Conservation (phyloP, 1,140 invertebrate species). For the Drosophila fuyamai region DNA sequence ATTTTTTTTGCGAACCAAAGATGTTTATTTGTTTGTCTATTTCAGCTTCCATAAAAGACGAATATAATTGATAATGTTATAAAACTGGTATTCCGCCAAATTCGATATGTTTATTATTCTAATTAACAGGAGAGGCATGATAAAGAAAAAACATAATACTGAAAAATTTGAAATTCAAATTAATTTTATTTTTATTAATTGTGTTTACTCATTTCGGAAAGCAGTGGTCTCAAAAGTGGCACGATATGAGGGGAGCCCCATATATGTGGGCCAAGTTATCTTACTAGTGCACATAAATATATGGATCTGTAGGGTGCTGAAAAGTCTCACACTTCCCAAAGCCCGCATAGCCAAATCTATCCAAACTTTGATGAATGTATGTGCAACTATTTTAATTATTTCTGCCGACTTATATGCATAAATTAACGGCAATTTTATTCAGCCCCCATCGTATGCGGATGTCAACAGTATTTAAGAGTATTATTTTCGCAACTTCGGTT, state of each 20-base stretch:
- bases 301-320: constrained; percentile 1
- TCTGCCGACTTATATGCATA: constrained; percentile 28
- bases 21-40: constrained; percentile 19
- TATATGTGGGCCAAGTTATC: constrained; percentile 1
- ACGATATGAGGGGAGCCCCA: constrained; percentile 14
- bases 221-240: not conserved
- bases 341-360: not conserved
- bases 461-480: too few relatives aligned
- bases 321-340: constrained; percentile 1
- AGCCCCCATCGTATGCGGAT: not conserved
- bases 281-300: constrained; percentile 2
- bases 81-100: constrained; percentile 22
- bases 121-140: constrained; percentile 20
- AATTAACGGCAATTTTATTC: constrained; percentile 34
- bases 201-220: not conserved
- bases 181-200: not conserved
- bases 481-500: too few relatives aligned
- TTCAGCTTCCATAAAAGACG: constrained; percentile 14
- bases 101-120: constrained; percentile 24
- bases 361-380: not conserved
- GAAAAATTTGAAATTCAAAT: constrained; percentile 26
- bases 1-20: constrained; percentile 19
- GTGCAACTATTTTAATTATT: constrained; percentile 45
- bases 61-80: constrained; percentile 15
- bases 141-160: constrained; percentile 8